These are phyloP conservation scores for Dolichomitus sp. DNA, from an alignment of 2,888 invertebrate genomes.

Conservation along the genomic window DNA sequence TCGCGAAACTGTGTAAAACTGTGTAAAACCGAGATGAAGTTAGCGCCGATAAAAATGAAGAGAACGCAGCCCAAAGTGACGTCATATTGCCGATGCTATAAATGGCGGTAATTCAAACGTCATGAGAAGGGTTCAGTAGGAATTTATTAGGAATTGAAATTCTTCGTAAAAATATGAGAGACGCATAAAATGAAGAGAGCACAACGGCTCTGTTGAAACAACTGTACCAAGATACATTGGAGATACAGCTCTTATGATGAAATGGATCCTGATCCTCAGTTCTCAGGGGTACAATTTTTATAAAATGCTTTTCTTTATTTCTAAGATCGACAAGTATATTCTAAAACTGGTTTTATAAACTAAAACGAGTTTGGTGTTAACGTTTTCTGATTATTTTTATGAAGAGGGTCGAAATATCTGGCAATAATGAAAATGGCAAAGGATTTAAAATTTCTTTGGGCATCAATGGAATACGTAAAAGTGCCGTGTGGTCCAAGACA, in stretches of 20 bases:
- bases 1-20: too few relatives aligned
- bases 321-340: not conserved
- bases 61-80: too few relatives aligned
- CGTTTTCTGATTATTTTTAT: not conserved
- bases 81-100: too few relatives aligned
- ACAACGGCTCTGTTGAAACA: conserved; percentile 46
- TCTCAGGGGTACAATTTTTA: conserved; percentile 78
- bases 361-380: not conserved
- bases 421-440: not conserved
- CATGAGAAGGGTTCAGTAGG: too few relatives aligned
- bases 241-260: conserved; percentile 79
- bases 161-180: too few relatives aligned
- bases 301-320: not conserved
- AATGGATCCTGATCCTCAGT: conserved; percentile 82
- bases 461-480: too few relatives aligned
- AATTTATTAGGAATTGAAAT: too few relatives aligned
- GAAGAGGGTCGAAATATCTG: not conserved
- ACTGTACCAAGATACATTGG: conserved; percentile 79
- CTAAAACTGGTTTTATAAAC: not conserved
- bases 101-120: too few relatives aligned
- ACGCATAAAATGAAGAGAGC: conserved; percentile 70
- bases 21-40: too few relatives aligned
- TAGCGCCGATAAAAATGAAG: too few relatives aligned
- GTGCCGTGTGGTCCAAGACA: too few relatives aligned
- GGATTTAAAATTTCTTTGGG: not conserved